A percentile compares a stretch with the other conserved stretches of the same genome.
These are phyloP conservation scores for Carollia perspicillata DNA, from an alignment of 2,113 vertebrate species.

Conservation along the genomic window DNA sequence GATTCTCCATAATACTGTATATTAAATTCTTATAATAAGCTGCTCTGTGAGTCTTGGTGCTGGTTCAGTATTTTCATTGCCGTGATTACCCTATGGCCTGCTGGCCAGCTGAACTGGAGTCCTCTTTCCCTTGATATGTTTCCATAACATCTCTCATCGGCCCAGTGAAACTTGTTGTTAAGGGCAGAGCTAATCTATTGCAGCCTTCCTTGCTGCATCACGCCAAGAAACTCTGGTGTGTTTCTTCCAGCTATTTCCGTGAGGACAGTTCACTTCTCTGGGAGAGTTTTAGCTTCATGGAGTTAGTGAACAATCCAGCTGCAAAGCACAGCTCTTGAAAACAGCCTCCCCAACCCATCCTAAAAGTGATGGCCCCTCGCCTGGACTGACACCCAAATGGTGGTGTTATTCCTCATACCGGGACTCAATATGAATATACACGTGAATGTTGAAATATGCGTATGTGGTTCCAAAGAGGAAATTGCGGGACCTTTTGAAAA, in stretches of 20 bases:
- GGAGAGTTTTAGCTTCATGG: conserved; percentile 9
- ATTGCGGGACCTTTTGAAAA: not conserved
- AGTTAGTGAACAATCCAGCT: not conserved
- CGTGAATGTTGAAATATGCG: not conserved
- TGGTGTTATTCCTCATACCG: not conserved
- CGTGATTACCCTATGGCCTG: conserved; percentile 39
- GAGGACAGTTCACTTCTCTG: conserved; percentile 15
- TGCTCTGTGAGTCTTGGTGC: conserved; percentile 56
- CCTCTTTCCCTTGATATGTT: conserved; percentile 58
- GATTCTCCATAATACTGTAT: conserved; percentile 30
- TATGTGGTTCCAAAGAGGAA: not conserved
- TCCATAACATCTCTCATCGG: conserved; percentile 63
- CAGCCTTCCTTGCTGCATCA: conserved; percentile 25
- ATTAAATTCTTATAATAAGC: conserved; percentile 50
- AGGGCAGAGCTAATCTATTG: conserved; percentile 70
- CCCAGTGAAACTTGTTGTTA: conserved; percentile 60
- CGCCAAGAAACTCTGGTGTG: conserved; percentile 57
- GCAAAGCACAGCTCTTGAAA: not conserved
- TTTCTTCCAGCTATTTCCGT: conserved; percentile 50
- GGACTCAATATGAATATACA: not conserved
- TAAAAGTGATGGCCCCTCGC: not conserved
- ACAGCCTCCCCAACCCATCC: not conserved
- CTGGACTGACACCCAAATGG: not conserved
- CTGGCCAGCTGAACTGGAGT: conserved; percentile 45
- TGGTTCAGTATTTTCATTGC: conserved; percentile 42